A percentile compares a stretch with the other conserved stretches of the same genome.
phyloP scores from a whole-genome alignment of 2,888 invertebrate genomes.

The Strigamia maritima region DNA sequence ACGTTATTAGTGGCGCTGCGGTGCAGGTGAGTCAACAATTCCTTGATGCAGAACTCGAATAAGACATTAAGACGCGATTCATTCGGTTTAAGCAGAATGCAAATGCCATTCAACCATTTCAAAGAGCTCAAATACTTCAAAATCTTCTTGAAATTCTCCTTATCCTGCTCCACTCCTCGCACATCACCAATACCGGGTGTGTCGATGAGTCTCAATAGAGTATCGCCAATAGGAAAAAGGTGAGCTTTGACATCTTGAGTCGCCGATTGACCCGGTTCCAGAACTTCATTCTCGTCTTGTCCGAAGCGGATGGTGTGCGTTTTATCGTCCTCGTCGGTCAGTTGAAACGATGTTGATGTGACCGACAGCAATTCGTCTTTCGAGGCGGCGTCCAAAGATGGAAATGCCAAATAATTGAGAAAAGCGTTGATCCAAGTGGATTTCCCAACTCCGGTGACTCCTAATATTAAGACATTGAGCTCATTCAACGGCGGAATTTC shows the following conservation, averaged over 20 bases:
- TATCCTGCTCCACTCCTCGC: constrained; percentile 44
- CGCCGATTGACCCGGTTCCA: not conserved
- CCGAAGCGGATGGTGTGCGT: constrained; percentile 11
- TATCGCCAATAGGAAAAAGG: constrained; percentile 16
- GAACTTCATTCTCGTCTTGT: constrained; percentile 15
- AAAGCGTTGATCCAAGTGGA: constrained; percentile 40
- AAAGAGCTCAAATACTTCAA: constrained; percentile 6
- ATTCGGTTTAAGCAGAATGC: too few species aligned
- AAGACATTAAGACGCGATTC: too few species aligned
- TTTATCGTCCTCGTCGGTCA: constrained; percentile 27
- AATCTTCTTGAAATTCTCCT: constrained; percentile 43
- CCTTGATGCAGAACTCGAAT: too few species aligned
- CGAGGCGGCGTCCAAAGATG: constrained; percentile 30
- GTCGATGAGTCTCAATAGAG: constrained; percentile 44
- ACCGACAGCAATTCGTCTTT: not conserved
- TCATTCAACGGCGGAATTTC: not conserved
- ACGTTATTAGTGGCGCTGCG: constrained; percentile 45
- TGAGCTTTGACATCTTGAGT: constrained; percentile 37
- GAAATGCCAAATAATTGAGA: constrained; percentile 37
- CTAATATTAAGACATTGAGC: constrained; percentile 37
- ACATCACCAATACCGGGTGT: constrained; percentile 47
- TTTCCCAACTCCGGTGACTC: constrained; percentile 41
- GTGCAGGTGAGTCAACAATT: constrained; percentile 45
- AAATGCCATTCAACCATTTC: too few species aligned
- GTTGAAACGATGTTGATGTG: constrained; percentile 21